These are phyloP conservation scores for Ursus arctos DNA, from an alignment of 2,113 vertebrate species.

Conservation along the genomic window DNA sequence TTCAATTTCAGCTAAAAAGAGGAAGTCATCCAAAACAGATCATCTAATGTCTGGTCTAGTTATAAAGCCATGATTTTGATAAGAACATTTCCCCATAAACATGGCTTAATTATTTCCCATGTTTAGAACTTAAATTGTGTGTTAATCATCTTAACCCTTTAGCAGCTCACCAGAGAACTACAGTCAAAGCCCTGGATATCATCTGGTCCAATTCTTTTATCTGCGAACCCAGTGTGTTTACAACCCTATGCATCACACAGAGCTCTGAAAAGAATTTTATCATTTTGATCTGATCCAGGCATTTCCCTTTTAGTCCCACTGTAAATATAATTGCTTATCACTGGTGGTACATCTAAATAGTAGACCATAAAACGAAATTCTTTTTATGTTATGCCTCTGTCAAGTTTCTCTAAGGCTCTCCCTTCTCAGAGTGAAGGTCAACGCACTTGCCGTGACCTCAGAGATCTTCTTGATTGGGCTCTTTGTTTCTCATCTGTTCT, in stretches of 20 bases:
- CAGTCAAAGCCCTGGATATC: background rate
- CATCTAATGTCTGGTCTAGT: background rate
- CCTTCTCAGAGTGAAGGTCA: background rate
- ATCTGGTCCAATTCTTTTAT: background rate
- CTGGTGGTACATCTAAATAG: background rate
- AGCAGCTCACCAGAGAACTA: background rate
- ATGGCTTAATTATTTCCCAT: background rate
- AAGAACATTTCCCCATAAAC: background rate
- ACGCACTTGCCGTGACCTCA: background rate
- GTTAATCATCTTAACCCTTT: background rate
- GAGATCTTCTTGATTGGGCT: background rate
- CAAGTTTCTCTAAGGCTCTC: background rate
- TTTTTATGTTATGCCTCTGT: background rate
- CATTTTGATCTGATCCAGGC: background rate
- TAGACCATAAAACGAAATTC: background rate
- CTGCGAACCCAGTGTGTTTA: background rate
- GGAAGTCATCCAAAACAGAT: background rate
- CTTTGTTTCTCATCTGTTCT: background rate
- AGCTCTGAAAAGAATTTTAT: background rate
- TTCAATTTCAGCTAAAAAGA: background rate
- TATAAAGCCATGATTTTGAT: background rate
- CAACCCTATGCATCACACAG: background rate
- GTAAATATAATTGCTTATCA: background rate
- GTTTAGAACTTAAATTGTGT: background rate
- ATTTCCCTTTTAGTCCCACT: background rate